A percentile compares a stretch with the other conserved stretches of the same genome.
These are phyloP conservation scores for Zosterops hypoxanthus DNA, from an alignment of 2,113 vertebrate species.

Conservation along the genomic window DNA sequence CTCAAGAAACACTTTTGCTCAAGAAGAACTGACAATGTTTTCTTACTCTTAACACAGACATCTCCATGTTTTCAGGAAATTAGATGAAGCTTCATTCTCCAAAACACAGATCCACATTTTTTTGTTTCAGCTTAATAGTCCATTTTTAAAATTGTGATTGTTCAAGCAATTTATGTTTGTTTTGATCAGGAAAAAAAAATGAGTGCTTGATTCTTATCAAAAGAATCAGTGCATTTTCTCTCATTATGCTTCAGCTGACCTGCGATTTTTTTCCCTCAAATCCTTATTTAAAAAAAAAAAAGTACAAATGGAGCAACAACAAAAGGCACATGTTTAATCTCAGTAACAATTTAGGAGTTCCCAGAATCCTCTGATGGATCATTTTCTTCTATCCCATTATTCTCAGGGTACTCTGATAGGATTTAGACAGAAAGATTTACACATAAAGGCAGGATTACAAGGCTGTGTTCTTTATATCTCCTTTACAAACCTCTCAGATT, in stretches of 20 bases:
- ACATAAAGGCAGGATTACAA: conserved; percentile 45
- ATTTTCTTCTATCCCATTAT: conserved; percentile 58
- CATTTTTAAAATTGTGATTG: not conserved
- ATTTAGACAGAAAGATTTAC: conserved; percentile 54
- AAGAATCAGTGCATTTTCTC: not conserved
- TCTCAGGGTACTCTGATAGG: conserved; percentile 47
- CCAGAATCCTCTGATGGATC: conserved; percentile 32
- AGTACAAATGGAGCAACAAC: conserved; percentile 22
- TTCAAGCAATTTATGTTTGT: not conserved
- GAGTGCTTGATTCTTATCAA: not conserved
- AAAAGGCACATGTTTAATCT: conserved; percentile 20
- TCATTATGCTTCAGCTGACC: not conserved
- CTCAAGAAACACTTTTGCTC: not conserved
- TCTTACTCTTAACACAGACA: not conserved
- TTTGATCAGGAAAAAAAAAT: not conserved
- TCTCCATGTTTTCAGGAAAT: not conserved
- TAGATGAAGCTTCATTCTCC: not conserved
- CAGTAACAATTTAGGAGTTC: conserved; percentile 14
- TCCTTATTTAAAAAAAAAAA: conserved; percentile 40
- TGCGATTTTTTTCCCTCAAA: not conserved
- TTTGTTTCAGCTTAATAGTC: not conserved
- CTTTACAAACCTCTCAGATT: conserved; percentile 51
- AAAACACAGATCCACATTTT: not conserved
- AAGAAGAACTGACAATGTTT: not conserved
- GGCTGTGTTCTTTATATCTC: conserved; percentile 34